Base-by-base conservation (phyloP, 2,888 invertebrate genomes). In the Siphonodentalium dalli region DNA sequence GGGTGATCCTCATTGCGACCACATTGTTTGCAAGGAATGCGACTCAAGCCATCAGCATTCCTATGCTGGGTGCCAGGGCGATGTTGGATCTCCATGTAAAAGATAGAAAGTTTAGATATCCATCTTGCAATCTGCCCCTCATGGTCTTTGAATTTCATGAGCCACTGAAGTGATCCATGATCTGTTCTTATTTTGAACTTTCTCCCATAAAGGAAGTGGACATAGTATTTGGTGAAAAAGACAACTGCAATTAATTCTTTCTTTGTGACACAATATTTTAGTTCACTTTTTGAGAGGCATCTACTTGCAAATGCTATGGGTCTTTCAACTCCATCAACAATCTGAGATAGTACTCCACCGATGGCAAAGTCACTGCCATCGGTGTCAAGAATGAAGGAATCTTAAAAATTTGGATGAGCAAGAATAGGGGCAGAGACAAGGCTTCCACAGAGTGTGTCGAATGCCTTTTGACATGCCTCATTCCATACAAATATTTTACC, bases 301-400 rank as follows among this genome's bases (percentile, higher is more conserved):
- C n/a, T n/a, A n/a, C n/a, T n/a, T n/a, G n/a, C n/a, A n/a, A n/a
- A n/a, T n/a, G n/a, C n/a, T n/a, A n/a, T n/a, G n/a, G n/a, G n/a
- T n/a, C n/a, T n/a, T n/a, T n/a, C n/a, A n/a, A n/a, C n/a, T n/a
- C n/a, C n/a, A 11, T 18, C 37, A 0, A 31, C 15, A 15, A 38
- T 29, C 46, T 49, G 53, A 6, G 42, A 33, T 11, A 61, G 39
- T 3, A 59, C 58, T 33, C 35, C 50, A 6, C 48, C 46, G 11
- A 50, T 41, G 6, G 54, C 46, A 15, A 31, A 15, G 20, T 50
- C 40, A 29, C 61, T 34, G 3, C 49, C 50, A 26, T 61, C 43
- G 3, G 29, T 58, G 28, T 60, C 53, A 2, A 60, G 37, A 21
- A 48, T 38, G 15, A 46, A 52, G 18, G 21, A 20, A 24, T 45